These are phyloP conservation scores for Chlorodrepanis virens DNA, from an alignment of 2,113 vertebrate species.

Conservation along the genomic window DNA sequence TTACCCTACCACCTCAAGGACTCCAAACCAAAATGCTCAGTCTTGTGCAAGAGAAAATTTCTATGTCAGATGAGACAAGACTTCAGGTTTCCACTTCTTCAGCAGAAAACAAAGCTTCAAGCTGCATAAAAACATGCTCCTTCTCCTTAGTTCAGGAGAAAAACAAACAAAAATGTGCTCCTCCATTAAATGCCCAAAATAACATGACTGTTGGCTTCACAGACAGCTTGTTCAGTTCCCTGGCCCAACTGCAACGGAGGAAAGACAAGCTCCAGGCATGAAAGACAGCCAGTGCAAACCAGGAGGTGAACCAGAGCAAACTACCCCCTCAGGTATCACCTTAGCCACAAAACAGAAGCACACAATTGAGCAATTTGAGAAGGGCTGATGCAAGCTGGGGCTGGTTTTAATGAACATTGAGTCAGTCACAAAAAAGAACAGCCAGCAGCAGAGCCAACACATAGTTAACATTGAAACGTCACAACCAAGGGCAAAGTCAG, in stretches of 20 bases:
- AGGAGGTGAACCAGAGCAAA: neutral
- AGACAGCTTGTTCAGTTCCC: neutral
- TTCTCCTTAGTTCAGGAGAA: neutral
- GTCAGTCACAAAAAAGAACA: neutral
- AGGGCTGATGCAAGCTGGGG: neutral
- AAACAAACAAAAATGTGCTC: slow-evolving; percentile 16
- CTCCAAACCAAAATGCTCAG: neutral
- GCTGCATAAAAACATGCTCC: neutral
- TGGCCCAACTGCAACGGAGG: neutral
- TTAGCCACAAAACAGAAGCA: neutral
- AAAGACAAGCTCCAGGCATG: neutral
- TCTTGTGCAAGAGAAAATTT: neutral
- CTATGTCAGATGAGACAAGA: neutral
- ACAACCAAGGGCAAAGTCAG: neutral
- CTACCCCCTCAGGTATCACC: neutral
- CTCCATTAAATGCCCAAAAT: neutral
- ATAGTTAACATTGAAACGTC: neutral
- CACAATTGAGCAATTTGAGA: neutral
- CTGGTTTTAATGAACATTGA: neutral
- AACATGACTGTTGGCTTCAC: neutral
- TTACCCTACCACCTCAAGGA: neutral
- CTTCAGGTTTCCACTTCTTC: slow-evolving; percentile 6
- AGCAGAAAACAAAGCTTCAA: slow-evolving; percentile 28
- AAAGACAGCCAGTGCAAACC: neutral
- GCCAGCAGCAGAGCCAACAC: neutral